Evolutionary conservation across 2,888 invertebrate genomes (phyloP), one percentile per base, ranked within the genome.

Genomic region (Exephanes ischioxanthus): DNA sequence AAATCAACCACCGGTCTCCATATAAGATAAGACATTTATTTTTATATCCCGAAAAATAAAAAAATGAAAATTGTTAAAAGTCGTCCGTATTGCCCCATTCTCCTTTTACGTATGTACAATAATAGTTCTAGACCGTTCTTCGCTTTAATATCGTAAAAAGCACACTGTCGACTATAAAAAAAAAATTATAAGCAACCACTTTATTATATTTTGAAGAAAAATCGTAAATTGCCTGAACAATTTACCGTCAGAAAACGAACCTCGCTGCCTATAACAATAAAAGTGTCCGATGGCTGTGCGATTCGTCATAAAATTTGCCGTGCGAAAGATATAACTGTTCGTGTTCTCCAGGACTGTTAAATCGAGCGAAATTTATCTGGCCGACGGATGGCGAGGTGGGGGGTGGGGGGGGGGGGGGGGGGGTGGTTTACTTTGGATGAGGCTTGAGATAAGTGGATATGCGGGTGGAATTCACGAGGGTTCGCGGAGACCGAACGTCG

Each of bases 381-480:
- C 51, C 58, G 19, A 48, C 16, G 45, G 45, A 48, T 16, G 45
- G 45, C 16, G 14, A 48, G 16, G 14, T 16, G 0, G 16, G 16
- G 11, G 16, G 61, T 51, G 67, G 72, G 16, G 16, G 11, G 4
- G 58, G 22, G 11, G 22, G 58, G 19, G 58, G 58, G 22, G 30
- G 14, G 16, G 61, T 51, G 67, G 72, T 85, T 83, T 77, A 79
- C 71, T 72, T 76, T 71, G 61, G 75, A 75, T 81, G 61, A 61
- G 76, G 53, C 14, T 63, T 19, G 76, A 19, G 76, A 80, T 73
- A 67, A 77, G 80, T 61, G 76, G 30, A 72, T 51, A 83, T 83
- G 72, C 83, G 85, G 83, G 79, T 73, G 79, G 80, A 83, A 85
- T 80, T 83, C 75, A 82, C 67, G 76, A 45, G 76, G 53, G 48